These are phyloP conservation scores for Suricata suricatta DNA, from an alignment of 2,113 vertebrate genomes.

Conservation along the genomic window DNA sequence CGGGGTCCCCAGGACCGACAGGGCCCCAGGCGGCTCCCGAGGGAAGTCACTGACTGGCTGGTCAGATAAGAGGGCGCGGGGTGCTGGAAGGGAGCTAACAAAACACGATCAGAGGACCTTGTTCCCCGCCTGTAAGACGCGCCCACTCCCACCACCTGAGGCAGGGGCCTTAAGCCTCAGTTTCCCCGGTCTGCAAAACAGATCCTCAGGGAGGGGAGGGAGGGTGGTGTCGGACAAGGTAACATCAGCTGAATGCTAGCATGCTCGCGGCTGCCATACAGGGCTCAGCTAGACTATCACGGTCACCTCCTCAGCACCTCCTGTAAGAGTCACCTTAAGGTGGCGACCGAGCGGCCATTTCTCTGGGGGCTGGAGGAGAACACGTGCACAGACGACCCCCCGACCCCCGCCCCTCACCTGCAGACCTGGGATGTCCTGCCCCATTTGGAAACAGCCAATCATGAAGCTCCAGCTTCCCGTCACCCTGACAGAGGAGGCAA, in stretches of 20 bases:
- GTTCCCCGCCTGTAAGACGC: background rate
- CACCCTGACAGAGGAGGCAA: too few relatives aligned
- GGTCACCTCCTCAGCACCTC: background rate
- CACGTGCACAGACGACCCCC: too few relatives aligned
- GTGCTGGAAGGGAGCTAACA: too few relatives aligned
- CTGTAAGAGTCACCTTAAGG: too few relatives aligned
- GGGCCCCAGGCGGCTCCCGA: background rate
- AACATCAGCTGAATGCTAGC: background rate
- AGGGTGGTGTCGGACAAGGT: too few relatives aligned
- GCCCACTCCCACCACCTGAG: background rate
- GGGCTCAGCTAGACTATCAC: too few relatives aligned
- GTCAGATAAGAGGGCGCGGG: background rate
- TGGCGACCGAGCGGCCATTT: too few relatives aligned
- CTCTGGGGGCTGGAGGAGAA: too few relatives aligned
- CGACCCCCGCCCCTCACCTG: too few relatives aligned
- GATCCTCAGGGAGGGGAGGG: background rate
- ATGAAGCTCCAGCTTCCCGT: too few relatives aligned
- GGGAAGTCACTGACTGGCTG: background rate
- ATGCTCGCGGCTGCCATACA: background rate
- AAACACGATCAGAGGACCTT: background rate
- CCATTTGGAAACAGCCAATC: too few relatives aligned
- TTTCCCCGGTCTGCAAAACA: background rate
- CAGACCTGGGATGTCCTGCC: too few relatives aligned
- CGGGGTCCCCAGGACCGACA: background rate
- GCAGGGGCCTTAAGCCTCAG: background rate